Base-by-base conservation (phyloP, 2,113 vertebrate genomes). In the Antechinus flavipes region DNA sequence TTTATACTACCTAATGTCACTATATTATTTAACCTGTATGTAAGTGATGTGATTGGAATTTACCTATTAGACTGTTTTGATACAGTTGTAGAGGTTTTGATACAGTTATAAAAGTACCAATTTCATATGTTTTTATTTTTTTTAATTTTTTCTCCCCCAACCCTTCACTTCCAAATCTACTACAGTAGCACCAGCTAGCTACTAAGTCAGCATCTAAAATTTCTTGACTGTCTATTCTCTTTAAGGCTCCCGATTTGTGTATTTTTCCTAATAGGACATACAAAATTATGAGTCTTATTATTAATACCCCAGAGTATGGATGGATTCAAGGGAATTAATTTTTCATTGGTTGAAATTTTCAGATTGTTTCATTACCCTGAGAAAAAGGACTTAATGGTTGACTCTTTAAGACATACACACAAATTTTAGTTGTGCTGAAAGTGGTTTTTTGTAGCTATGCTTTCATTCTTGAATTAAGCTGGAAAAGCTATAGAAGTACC, bases 391-490 rank as follows among this genome's bases (percentile, higher is more conserved):
- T 84, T 42, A 84, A 84, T 84, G n/a, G n/a, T 84, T 84, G n/a
- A 42, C 23, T 84, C 68, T 84, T 84, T 84, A 91, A 46, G 92
- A 47, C 8, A 14, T 9, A 49, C 19, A 76, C 35, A 23, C 19
- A 42, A 42, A 22, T 84, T 84, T 84, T 42, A 84, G 22, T 84
- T n/a, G 35, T 54, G 47, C 91, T 53, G 3, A 54, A 90, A 19
- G 54, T 16, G 0, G 4, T 49, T 30, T 61, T 93, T 76, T 91
- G 90, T n/a, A 50, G 49, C 30, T 61, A 42, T 19, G 23, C 68
- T 95, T 95, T 94, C 93, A 27, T 94, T 96, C 92, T 93, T 93
- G 56, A 93, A 89, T 56, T 61, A 89, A 92, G 1, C 35, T n/a
- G 42, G 68, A 84, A 23, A 84, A 84, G 6, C 68, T 42, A 58